phyloP scores from a whole-genome alignment of 2,113 vertebrate species.

The Engystomops pustulosus region DNA sequence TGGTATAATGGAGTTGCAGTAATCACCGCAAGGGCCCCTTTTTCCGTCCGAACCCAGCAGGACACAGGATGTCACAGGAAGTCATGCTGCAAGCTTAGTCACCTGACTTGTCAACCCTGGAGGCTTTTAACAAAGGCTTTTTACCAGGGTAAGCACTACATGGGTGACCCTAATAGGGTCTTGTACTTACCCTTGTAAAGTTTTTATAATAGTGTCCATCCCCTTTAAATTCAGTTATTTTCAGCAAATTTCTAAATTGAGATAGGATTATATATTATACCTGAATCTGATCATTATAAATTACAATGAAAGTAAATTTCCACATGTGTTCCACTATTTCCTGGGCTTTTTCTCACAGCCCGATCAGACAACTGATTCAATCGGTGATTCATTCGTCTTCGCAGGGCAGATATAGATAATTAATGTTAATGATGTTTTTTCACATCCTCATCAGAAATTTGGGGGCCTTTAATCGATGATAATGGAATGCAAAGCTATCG shows the following conservation, averaged over 20 bases:
- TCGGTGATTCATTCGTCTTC: background rate
- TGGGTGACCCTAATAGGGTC: too few relatives aligned
- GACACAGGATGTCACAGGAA: too few relatives aligned
- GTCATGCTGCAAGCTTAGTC: too few relatives aligned
- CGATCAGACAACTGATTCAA: background rate
- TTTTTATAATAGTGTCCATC: too few relatives aligned
- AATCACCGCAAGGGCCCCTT: too few relatives aligned
- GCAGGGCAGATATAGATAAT: constrained; percentile 8
- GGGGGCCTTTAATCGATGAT: constrained; percentile 27
- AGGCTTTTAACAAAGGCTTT: too few relatives aligned
- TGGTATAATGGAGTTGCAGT: too few relatives aligned
- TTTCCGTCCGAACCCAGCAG: too few relatives aligned
- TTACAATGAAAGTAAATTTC: background rate
- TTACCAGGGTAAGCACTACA: too few relatives aligned
- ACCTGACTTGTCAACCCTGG: too few relatives aligned
- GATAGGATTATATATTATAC: background rate
- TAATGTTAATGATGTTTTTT: constrained; percentile 37
- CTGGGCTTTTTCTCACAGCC: background rate
- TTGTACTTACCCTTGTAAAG: too few relatives aligned
- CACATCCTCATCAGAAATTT: constrained; percentile 22
- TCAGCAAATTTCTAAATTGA: too few relatives aligned
- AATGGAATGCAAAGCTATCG: constrained; percentile 46
- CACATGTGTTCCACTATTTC: background rate
- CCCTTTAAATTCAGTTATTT: background rate
- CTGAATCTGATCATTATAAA: background rate